These are phyloP conservation scores for Endotricha flammealis DNA, from an alignment of 2,888 invertebrate genomes.

Conservation along the genomic window DNA sequence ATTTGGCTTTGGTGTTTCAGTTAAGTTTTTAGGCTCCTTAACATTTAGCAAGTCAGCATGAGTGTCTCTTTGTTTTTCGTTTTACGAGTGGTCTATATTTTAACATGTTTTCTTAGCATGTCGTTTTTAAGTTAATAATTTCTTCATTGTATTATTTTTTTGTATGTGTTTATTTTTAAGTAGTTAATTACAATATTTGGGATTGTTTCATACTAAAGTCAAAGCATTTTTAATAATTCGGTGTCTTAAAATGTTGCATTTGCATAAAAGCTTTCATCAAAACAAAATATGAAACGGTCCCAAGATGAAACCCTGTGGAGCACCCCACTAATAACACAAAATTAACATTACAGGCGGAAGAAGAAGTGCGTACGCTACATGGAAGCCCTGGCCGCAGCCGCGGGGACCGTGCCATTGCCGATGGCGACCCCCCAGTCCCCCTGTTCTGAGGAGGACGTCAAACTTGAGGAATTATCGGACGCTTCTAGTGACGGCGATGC, in stretches of 20 bases:
- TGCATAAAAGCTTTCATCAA: constrained; percentile 19
- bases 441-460: constrained; percentile 86
- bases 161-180: constrained; percentile 20
- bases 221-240: not conserved
- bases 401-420: constrained; percentile 85
- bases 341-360: constrained; percentile 88
- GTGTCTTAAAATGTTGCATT: constrained; percentile 9
- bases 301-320: constrained; percentile 13
- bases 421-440: constrained; percentile 89
- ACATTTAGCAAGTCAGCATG: constrained; percentile 27
- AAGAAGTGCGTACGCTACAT: constrained; percentile 98
- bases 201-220: constrained; percentile 1
- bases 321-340: constrained; percentile 8
- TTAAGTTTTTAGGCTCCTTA: constrained; percentile 12
- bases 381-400: constrained; percentile 86
- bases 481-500: constrained; percentile 77
- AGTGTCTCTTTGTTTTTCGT: constrained; percentile 23
- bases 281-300: constrained; percentile 16
- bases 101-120: constrained; percentile 20
- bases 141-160: constrained; percentile 21
- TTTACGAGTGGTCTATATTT: constrained; percentile 18
- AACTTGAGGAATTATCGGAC: constrained; percentile 84
- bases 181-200: constrained; percentile 11
- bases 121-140: constrained; percentile 18
- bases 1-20: constrained; percentile 11